Evolutionary conservation across 2,113 vertebrate species (phyloP), one percentile per base, ranked within the genome.

Genomic region (Regulus satrapa): DNA sequence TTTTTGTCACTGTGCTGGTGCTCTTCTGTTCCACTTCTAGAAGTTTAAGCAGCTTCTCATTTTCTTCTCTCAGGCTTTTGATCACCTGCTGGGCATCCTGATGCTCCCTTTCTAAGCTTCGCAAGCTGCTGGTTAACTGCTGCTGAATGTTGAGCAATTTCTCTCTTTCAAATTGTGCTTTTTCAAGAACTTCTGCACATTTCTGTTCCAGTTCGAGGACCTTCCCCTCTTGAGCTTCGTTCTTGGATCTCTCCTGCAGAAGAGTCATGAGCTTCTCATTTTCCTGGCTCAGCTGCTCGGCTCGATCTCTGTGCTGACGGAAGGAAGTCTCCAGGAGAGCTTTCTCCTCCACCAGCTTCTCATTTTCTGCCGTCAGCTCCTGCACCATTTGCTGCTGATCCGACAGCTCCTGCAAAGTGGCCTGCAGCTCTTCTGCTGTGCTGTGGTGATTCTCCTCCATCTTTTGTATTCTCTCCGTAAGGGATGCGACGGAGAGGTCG

Each of bases 391-490:
- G 99, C 94, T 99, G 99, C 96, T 99, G 99, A 96, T 99, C 99
- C 0, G 99, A 98, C 19, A 99, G 95, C 92, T 99, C 99, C 87
- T 99, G 99, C 59, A 99, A 67, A 8, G 99, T 99, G 20, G 99
- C 99, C 95, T 99, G 99, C 18, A 99, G 98, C 55, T 99, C 99
- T 69, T 99, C 99, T 0, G 99, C 98, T 1, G 99, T 99, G 97
- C 99, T 99, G 92, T 99, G 99, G 38, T 99, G 99, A 72, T 97
- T 99, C 96, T 99, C 99, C 87, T 99, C 99, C 99, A 99, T 99
- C 97, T 98, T 99, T 25, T 99, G 98, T 88, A 99, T 99, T 93
- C 98, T 98, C 94, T 99, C 99, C 0, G 98, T 99, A 26, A 99
- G 98, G 56, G 98, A 99, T 1, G 98, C 98, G 74, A 99, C 98